These are phyloP conservation scores for Chelonus insularis DNA, from an alignment of 1,140 invertebrate genomes.

Conservation along the genomic window DNA sequence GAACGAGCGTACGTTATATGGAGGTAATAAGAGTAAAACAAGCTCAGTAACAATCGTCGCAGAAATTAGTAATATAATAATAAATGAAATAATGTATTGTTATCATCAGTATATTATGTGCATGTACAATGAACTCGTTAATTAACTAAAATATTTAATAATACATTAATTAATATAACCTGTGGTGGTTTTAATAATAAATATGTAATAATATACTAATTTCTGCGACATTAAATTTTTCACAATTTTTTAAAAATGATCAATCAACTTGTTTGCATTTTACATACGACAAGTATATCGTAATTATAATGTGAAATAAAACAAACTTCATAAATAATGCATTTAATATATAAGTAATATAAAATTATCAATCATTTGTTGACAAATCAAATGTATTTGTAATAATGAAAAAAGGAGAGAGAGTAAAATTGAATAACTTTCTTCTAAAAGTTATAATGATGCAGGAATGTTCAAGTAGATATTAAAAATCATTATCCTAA, in stretches of 20 bases:
- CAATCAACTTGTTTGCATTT: conserved; percentile 2
- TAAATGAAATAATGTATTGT: conserved; percentile 3
- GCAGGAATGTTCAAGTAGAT: background rate
- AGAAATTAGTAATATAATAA: background rate
- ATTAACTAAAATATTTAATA: background rate
- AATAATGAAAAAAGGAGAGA: background rate
- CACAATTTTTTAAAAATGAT: conserved; percentile 13
- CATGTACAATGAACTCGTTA: background rate
- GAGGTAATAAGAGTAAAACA: background rate
- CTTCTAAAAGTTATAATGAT: background rate
- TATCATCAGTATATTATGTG: background rate
- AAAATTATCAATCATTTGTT: conserved; percentile 1
- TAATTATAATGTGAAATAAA: background rate
- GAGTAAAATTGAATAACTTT: background rate
- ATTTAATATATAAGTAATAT: too few species aligned
- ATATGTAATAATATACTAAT: background rate
- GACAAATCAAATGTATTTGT: conserved; percentile 15
- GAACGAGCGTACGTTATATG: conserved; percentile 5
- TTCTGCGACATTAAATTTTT: background rate
- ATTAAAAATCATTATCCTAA: background rate
- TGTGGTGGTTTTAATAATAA: too few species aligned
- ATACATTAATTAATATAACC: background rate
- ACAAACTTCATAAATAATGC: background rate
- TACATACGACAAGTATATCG: background rate
- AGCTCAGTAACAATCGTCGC: background rate